These are phyloP conservation scores for Agrochola lota DNA, from an alignment of 2,888 invertebrate genomes.

Conservation along the genomic window DNA sequence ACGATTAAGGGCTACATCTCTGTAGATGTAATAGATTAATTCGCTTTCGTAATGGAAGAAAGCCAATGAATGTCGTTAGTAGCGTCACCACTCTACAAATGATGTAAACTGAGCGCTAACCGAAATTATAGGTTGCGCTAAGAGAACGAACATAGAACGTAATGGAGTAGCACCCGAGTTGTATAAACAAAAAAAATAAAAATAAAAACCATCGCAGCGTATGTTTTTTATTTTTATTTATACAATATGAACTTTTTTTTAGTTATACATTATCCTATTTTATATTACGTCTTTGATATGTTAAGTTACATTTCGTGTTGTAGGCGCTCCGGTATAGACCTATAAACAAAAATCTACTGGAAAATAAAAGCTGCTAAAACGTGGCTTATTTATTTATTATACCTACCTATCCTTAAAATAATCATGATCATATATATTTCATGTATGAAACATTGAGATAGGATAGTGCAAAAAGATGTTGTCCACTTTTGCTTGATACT, in stretches of 20 bases:
- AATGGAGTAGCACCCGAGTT: constrained; percentile 68
- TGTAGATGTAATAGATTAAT: constrained; percentile 72
- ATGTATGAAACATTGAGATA: neutral
- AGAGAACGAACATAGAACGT: constrained; percentile 75
- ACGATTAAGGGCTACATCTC: constrained; percentile 87
- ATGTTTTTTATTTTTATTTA: no score
- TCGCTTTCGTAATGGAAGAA: constrained; percentile 77
- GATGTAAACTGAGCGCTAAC: constrained; percentile 84
- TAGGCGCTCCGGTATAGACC: neutral
- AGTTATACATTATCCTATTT: no score
- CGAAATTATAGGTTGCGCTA: constrained; percentile 86
- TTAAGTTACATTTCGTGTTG: neutral
- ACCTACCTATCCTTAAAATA: neutral
- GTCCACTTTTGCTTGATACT: neutral
- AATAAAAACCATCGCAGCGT: no score
- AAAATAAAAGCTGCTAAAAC: neutral
- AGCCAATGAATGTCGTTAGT: constrained; percentile 81
- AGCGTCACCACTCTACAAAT: constrained; percentile 82
- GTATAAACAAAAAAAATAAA: neutral
- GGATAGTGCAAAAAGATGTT: neutral
- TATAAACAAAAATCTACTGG: neutral
- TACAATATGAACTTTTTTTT: no score
- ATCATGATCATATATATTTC: neutral
- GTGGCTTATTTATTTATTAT: neutral
- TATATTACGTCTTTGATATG: no score